Evolutionary conservation across 2,113 vertebrate species (phyloP).

Genomic region (Uria aalge): DNA sequence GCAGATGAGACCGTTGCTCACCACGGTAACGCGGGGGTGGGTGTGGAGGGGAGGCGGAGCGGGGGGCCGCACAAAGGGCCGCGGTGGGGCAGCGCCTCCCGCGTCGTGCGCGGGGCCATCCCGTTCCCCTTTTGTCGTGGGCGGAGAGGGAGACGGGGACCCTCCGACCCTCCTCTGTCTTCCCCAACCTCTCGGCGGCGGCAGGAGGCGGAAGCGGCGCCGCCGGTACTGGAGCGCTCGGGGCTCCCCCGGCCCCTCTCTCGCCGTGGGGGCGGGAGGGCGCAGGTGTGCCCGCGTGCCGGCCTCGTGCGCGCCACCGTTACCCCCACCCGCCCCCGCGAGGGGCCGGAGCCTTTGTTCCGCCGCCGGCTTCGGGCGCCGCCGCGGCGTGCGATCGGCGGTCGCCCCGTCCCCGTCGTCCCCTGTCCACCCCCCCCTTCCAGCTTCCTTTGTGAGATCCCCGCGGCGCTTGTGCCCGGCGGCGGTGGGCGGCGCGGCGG

Average conservation of each 20-base stretch:
- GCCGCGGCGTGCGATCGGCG: not conserved
- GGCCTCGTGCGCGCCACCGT: not conserved
- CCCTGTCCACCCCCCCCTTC: not conserved
- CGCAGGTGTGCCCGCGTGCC: not conserved
- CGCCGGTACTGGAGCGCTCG: not conserved
- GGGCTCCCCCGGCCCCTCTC: too few relatives aligned
- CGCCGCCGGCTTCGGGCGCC: not conserved
- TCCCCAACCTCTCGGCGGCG: not conserved
- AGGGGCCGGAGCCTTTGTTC: slow-evolving; percentile 6
- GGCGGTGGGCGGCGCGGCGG: slow-evolving; percentile 5
- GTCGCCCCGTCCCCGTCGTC: not conserved
- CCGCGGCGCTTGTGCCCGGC: not conserved
- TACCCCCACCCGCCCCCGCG: not conserved
- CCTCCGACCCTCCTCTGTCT: not conserved
- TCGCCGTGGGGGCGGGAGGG: not conserved
- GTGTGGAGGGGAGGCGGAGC: too few relatives aligned
- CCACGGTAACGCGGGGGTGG: slow-evolving; percentile 67
- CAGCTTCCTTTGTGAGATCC: slow-evolving; percentile 9
- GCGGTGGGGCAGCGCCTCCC: not conserved
- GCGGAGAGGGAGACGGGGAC: not conserved
- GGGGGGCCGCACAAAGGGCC: not conserved
- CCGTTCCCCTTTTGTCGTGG: not conserved
- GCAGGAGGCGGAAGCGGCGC: not conserved
- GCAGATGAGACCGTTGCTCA: slow-evolving; percentile 81
- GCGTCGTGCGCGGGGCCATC: not conserved